Evolutionary conservation across 2,113 vertebrate species (phyloP), one percentile per base, ranked within the genome.

Genomic region (Emydura subglobosa): DNA sequence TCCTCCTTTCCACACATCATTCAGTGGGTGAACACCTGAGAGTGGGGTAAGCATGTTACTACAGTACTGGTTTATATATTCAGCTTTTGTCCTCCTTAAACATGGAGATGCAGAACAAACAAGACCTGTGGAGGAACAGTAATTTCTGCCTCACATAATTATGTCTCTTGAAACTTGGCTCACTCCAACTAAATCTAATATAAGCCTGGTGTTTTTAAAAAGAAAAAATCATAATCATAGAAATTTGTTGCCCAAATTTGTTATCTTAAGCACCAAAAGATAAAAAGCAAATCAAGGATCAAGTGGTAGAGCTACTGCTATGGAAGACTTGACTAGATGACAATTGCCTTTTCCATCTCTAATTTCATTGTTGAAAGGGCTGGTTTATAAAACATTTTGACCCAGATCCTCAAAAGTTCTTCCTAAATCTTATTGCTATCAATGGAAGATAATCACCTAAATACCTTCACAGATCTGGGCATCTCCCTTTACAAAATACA

Each of bases 151-250:
- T 80, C 31, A 68, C 14, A 3, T 34, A 65, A n/a, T 10, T 16
- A 47, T 24, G 1, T 5, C 14, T 55, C 19, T 47, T 1, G 3
- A 21, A 81, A 78, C 29, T 76, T 44, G 11, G 80, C n/a, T 87
- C 85, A 81, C 13, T 78, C 25, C 49, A 76, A 27, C 24, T 85
- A 65, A 74, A 50, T 53, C 34, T 11, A 50, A 81, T 14, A 78
- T 31, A 85, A 57, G 4, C 4, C 2, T 53, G 6, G 0, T 13
- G n/a, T 79, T 68, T 0, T 0, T 27, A 2, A 7, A 80, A 1
- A 3, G 39, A 39, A 34, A 88, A 65, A 3, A 5, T n/a, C 55
- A 55, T 7, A 80, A 53, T 10, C 50, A 53, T 24, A 5, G 19
- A n/a, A 34, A 31, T 24, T 55, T 59, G 61, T 34, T 7, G 7